Percentiles rank a stretch among this genome's conserved stretches.
Evolutionary conservation across 2,888 invertebrate species (phyloP).

Genomic region (Apoderus coryli): DNA sequence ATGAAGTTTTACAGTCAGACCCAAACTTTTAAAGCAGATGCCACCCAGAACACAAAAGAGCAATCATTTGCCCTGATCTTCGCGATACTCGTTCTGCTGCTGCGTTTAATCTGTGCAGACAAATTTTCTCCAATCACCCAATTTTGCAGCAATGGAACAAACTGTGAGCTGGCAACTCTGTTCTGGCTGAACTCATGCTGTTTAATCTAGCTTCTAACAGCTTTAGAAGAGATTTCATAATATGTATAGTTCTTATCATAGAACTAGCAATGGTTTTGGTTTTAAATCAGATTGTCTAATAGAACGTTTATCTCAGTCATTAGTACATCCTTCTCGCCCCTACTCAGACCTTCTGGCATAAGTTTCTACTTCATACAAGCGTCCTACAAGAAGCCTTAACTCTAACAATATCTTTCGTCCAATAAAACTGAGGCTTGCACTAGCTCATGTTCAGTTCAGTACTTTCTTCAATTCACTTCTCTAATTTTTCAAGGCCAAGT

Average conservation of each 20-base stretch:
- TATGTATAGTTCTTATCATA: too few species aligned
- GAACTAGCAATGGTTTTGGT: too few species aligned
- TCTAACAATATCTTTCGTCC: conserved; percentile 7
- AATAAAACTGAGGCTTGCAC: conserved; percentile 8
- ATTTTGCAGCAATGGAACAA: neutral
- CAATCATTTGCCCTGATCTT: too few species aligned
- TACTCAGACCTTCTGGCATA: conserved; percentile 2
- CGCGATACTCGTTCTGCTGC: too few species aligned
- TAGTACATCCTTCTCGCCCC: too few species aligned
- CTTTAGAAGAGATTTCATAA: too few species aligned
- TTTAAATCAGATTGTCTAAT: conserved; percentile 5
- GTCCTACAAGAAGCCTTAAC: conserved; percentile 7
- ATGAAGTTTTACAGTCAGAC: too few species aligned
- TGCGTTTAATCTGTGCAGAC: conserved; percentile 4
- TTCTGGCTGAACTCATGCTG: too few species aligned
- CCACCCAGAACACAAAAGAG: too few species aligned
- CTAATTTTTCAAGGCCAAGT: conserved; percentile 5
- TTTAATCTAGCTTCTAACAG: too few species aligned
- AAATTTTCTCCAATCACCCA: neutral
- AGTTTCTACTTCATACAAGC: conserved; percentile 3
- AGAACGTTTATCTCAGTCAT: conserved; percentile 8
- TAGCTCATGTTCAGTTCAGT: conserved; percentile 9
- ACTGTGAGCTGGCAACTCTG: conserved; percentile 4
- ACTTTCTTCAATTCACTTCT: too few species aligned
- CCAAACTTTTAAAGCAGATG: too few species aligned